These are phyloP conservation scores for Torymus tubicola DNA, from an alignment of 2,888 invertebrate species.

Conservation along the genomic window DNA sequence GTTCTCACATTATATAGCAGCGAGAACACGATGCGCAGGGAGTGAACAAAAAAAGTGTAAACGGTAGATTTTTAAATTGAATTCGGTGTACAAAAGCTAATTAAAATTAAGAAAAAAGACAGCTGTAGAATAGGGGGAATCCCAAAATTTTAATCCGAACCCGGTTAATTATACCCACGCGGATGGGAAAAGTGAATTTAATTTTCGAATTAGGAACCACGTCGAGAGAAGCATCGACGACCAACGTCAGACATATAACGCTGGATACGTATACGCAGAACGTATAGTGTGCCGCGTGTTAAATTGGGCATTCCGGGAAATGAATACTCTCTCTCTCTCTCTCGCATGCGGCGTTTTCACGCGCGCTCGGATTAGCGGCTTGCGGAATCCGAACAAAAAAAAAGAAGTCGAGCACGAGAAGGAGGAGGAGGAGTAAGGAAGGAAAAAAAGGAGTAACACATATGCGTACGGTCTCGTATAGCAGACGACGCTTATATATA, in stretches of 20 bases:
- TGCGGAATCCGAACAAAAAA: slow-evolving; percentile 26
- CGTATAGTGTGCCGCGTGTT: neutral
- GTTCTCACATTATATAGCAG: no score
- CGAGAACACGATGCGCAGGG: no score
- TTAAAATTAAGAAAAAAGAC: no score
- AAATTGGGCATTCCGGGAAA: slow-evolving; percentile 50
- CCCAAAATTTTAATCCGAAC: no score
- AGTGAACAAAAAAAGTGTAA: no score
- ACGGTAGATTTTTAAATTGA: no score
- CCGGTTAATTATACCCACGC: neutral
- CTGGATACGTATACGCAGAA: neutral
- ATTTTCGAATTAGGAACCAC: neutral
- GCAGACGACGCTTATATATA: no score
- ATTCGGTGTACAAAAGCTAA: no score
- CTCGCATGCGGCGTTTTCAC: slow-evolving; percentile 33
- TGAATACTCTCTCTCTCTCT: neutral
- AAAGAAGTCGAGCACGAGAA: neutral
- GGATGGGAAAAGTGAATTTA: slow-evolving; percentile 5
- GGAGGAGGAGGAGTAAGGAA: slow-evolving; percentile 1
- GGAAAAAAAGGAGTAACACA: neutral
- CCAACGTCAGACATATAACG: neutral
- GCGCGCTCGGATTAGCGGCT: slow-evolving; percentile 42
- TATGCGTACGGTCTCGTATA: no score
- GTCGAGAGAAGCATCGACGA: neutral
- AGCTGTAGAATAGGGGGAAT: no score